phyloP scores from a whole-genome alignment of 2,888 invertebrate genomes.

The Candidula unifasciata region DNA sequence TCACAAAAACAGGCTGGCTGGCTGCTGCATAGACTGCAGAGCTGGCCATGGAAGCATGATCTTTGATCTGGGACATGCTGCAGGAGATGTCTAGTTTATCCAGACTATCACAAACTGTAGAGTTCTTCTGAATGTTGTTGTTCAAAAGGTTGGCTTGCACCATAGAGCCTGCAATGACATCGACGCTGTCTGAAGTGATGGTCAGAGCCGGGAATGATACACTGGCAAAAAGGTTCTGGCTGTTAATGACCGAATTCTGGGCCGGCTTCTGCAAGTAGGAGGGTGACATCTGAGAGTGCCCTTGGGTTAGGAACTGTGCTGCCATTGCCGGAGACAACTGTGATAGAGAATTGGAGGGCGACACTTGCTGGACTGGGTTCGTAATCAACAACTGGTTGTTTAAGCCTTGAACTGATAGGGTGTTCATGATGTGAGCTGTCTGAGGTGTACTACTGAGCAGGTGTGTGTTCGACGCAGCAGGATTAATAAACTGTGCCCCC shows the following conservation, averaged over 20 bases:
- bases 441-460: slow-evolving; percentile 27
- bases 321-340: slow-evolving; percentile 50
- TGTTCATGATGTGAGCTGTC: slow-evolving; percentile 53
- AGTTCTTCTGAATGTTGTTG: slow-evolving; percentile 16
- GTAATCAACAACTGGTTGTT: slow-evolving; percentile 54
- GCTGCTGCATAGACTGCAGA: slow-evolving; percentile 41
- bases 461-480: slow-evolving; percentile 15
- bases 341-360: slow-evolving; percentile 43
- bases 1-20: slow-evolving; percentile 48
- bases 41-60: slow-evolving; percentile 32
- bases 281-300: slow-evolving; percentile 49
- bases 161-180: slow-evolving; percentile 16
- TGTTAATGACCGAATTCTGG: slow-evolving; percentile 2
- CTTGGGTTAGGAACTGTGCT: slow-evolving; percentile 46
- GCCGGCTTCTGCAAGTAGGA: slow-evolving; percentile 46
- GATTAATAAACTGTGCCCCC: slow-evolving; percentile 26
- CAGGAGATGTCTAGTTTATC: slow-evolving; percentile 13
- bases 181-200: slow-evolving; percentile 19
- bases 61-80: slow-evolving; percentile 26
- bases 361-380: slow-evolving; percentile 52
- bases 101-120: background rate
- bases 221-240: slow-evolving; percentile 41
- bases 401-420: slow-evolving; percentile 54
- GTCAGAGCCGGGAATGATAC: slow-evolving; percentile 42
- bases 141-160: slow-evolving; percentile 6